Evolutionary conservation across 2,888 invertebrate species (phyloP), one percentile per base, ranked within the genome.

Genomic region (Eucriotettix oculatus): DNA sequence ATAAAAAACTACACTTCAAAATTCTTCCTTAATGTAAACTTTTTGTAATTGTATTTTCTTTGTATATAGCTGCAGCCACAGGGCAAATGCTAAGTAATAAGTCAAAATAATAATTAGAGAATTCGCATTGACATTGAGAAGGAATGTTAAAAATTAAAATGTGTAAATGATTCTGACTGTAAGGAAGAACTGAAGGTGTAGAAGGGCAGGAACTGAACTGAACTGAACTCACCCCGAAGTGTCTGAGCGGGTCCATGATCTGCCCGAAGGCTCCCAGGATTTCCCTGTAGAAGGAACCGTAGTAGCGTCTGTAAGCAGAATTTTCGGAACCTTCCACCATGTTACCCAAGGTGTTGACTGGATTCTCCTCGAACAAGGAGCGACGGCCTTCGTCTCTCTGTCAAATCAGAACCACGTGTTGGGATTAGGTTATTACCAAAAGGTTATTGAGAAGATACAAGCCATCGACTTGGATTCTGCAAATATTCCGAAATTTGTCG

Each of bases 311-410:
- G 71, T 85, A 81, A 17, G 80, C 75, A 64, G 84, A 83, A 64
- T 81, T 80, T 16, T 82, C 83, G 42, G 40, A 41, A 54, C 79
- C 79, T 72, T 86, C 81, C 65, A 87, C 77, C 57, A 85, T 67
- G 67, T 80, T 72, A 11, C 74, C 74, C 42, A 74, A 66, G 11
- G 69, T 67, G 62, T 70, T 68, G 17, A 61, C 55, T n/a, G 29
- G 29, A 29, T 29, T 29, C 29, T 29, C 3, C 29, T 29, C 58
- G 17, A 54, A 58, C 12, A 58, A 11, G 41, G 58, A 29, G 9
- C 43, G 16, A 10, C 54, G 53, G 11, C 14, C 44, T 44, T 44
- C 10, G 10, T n/a, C 14, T 5, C 42, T 42, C 16, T n/a, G 42
- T 12, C 1, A 12, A 17, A 17, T 42, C 42, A 42, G 56, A 14